A percentile compares a stretch with the other conserved stretches of the same genome.
Evolutionary conservation across 2,113 vertebrate genomes (phyloP).

Genomic region (Nerophis lumbriciformis): DNA sequence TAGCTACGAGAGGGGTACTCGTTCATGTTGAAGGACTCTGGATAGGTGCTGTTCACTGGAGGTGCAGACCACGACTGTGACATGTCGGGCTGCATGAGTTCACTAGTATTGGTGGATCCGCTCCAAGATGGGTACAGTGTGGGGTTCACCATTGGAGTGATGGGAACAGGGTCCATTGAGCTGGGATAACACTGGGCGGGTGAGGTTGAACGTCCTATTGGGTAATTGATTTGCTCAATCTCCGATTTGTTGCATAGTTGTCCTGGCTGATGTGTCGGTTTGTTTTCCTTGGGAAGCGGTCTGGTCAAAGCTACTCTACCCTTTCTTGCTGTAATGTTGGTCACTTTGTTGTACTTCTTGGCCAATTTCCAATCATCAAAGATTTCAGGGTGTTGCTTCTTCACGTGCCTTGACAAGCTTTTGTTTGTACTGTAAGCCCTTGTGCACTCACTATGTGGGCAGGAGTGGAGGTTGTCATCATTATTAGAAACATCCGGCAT

Average conservation of each 20-base stretch:
- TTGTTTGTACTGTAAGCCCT: slow-evolving; percentile 92
- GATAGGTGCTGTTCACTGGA: slow-evolving; percentile 62
- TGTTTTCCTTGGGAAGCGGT: slow-evolving; percentile 46
- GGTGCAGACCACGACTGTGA: slow-evolving; percentile 66
- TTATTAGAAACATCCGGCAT: slow-evolving; percentile 36
- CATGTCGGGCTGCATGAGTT: slow-evolving; percentile 62
- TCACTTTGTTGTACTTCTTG: slow-evolving; percentile 84
- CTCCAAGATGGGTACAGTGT: slow-evolving; percentile 76
- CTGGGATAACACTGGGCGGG: slow-evolving; percentile 58
- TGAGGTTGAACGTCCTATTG: slow-evolving; percentile 48
- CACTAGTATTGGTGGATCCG: slow-evolving; percentile 45
- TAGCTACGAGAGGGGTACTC: slow-evolving; percentile 62
- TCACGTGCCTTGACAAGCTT: slow-evolving; percentile 96
- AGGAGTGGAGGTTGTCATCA: slow-evolving; percentile 79
- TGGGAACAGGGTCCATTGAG: slow-evolving; percentile 74
- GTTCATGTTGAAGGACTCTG: slow-evolving; percentile 61
- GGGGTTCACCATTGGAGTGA: slow-evolving; percentile 73
- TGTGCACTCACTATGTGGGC: slow-evolving; percentile 87
- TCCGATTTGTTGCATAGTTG: slow-evolving; percentile 63
- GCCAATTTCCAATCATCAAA: slow-evolving; percentile 94
- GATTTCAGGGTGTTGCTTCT: slow-evolving; percentile 91
- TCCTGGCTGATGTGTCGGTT: slow-evolving; percentile 50
- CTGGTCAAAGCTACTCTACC: slow-evolving; percentile 62
- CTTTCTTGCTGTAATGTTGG: slow-evolving; percentile 74
- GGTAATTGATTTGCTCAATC: slow-evolving; percentile 57